These are phyloP conservation scores for Drosophila pectinifera DNA, from an alignment of 1,140 invertebrate species.

Conservation along the genomic window DNA sequence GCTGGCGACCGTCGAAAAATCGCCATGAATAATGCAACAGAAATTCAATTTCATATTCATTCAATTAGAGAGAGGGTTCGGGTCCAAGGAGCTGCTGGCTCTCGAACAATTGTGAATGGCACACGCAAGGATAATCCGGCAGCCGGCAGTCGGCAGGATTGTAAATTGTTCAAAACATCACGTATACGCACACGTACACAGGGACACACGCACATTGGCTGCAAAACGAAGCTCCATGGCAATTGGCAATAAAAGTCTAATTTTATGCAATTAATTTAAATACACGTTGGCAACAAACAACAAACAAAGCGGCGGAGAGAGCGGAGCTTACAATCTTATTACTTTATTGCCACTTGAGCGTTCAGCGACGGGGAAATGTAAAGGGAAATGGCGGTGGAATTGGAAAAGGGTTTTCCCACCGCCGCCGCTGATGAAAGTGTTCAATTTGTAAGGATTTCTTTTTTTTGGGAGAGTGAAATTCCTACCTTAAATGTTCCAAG, in stretches of 20 bases:
- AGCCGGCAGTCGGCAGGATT: conserved; percentile 6
- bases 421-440: conserved; percentile 17
- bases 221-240: conserved; percentile 8
- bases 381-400: not conserved
- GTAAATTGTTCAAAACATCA: conserved; percentile 16
- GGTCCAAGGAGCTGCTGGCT: no score
- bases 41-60: conserved; percentile 53
- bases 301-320: no score
- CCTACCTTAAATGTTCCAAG: conserved; percentile 9
- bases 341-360: conserved; percentile 44
- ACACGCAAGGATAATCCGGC: conserved; percentile 6
- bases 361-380: conserved; percentile 1
- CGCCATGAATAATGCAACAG: conserved; percentile 56
- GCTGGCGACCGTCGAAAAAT: conserved; percentile 44
- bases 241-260: conserved; percentile 44
- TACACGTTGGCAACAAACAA: conserved; percentile 37
- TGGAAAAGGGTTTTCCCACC: conserved; percentile 8
- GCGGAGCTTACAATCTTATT: conserved; percentile 29
- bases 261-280: conserved; percentile 51
- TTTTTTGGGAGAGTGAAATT: not conserved
- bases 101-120: conserved; percentile 16
- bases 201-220: conserved; percentile 2
- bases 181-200: conserved; percentile 14
- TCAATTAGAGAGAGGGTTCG: conserved; percentile 40
- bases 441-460: conserved; percentile 23